Base-by-base conservation (phyloP, 1,140 invertebrate genomes). In the Neotoxoptera formosana region DNA sequence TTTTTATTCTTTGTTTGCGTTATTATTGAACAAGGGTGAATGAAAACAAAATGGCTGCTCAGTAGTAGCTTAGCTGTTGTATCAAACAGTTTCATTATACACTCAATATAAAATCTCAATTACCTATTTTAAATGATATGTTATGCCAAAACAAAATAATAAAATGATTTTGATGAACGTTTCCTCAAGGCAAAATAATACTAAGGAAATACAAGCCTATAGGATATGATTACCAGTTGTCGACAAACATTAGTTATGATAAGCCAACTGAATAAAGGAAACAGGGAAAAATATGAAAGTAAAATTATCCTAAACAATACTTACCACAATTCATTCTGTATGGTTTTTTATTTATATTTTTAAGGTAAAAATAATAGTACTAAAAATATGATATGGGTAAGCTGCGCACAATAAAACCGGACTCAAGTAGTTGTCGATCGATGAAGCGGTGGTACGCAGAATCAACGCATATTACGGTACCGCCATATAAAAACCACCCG, bases 331-430 rank as follows among this genome's bases (percentile, higher is more conserved):
- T 51, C 91, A 93, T 93, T 41, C 8, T 92, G 21, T 81, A 51
- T 48, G n/a, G n/a, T 81, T 34, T 91, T 56, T 60, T 90, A 92
- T 92, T 60, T 90, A 92, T 92, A 48, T 51, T 83, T 83, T 51
- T 83, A 48, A 83, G 23, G 30, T 83, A 47, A 93, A 84, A 45
- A 56, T 48, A 93, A 86, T 86, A 93, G 86, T 56, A 93, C n/a
- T 86, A 84, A 93, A 93, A 93, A 93, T 93, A 93, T 93, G 76
- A 93, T 93, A 51, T 56, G 91, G 81, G 91, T 93, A 51, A 76
- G 48, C 45, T 14, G 34, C 20, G 34, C 60, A 67, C 51, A 93
- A 93, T 81, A 45, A 21, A 93, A 93, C 91, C 91, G 48, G 91
- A 86, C 91, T 93, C 48, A 53, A 93, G 76, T 93, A 92, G 48